Percentiles rank a stretch among this genome's conserved stretches.
phyloP scores from a whole-genome alignment of 1,140 invertebrate genomes.

The Pseudomyrmex pallidus region DNA sequence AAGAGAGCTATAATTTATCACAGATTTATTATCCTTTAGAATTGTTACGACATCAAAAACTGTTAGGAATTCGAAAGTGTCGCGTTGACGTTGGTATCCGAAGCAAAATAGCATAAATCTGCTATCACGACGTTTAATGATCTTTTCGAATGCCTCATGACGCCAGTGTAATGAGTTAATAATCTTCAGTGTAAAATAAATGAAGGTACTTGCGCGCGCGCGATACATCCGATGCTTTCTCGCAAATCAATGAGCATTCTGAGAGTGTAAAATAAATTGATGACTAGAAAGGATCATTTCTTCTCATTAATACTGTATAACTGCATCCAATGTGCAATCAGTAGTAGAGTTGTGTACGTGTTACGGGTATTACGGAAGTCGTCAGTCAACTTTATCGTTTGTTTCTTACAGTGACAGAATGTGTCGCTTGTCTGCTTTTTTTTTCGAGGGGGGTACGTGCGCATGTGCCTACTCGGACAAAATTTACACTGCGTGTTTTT shows the following conservation, averaged over 20 bases:
- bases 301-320: slow-evolving; percentile 23
- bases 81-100: neutral
- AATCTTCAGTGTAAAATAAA: slow-evolving; percentile 28
- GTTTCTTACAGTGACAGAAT: slow-evolving; percentile 8
- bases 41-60: neutral
- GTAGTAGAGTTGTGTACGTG: slow-evolving; percentile 21
- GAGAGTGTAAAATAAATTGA: neutral
- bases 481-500: neutral
- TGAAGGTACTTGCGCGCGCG: neutral
- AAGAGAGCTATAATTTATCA: too few species aligned
- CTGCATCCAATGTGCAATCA: neutral
- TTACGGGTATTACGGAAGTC: neutral
- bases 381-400: slow-evolving; percentile 23
- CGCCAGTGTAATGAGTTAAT: slow-evolving; percentile 25
- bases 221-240: neutral
- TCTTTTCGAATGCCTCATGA: neutral
- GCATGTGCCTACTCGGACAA: neutral
- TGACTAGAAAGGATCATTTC: slow-evolving; percentile 4
- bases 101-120: slow-evolving; percentile 14
- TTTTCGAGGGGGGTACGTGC: slow-evolving; percentile 12
- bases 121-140: neutral
- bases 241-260: neutral
- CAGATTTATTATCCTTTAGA: too few species aligned
- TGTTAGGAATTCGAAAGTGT: slow-evolving; percentile 3
- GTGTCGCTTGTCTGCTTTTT: neutral